Percentiles rank a stretch among this genome's conserved stretches.
These are phyloP conservation scores for Cryptotis parvus DNA, from an alignment of 2,113 vertebrate genomes.

Conservation along the genomic window DNA sequence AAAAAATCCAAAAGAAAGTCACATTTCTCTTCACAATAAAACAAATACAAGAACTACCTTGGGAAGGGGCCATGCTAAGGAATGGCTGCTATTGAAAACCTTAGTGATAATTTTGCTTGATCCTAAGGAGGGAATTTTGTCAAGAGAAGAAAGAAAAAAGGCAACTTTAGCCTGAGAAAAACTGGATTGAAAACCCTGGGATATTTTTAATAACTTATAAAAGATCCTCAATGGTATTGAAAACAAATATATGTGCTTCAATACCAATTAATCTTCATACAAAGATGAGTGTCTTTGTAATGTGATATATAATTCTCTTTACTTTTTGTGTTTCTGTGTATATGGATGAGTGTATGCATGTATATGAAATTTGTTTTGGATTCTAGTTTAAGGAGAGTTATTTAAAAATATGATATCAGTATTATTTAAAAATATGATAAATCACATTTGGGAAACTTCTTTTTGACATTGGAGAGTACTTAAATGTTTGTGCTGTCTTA, in stretches of 20 bases:
- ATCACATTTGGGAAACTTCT: neutral
- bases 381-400: neutral
- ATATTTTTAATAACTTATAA: neutral
- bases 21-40: neutral
- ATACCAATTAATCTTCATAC: neutral
- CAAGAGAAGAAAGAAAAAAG: neutral
- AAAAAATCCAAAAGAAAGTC: constrained; percentile 8
- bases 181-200: neutral
- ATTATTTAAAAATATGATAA: neutral
- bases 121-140: constrained; percentile 1
- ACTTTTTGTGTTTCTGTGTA: neutral
- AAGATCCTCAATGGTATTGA: neutral
- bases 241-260: neutral
- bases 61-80: neutral
- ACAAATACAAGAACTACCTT: neutral
- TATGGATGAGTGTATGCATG: neutral
- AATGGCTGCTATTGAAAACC: neutral
- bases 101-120: neutral
- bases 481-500: constrained; percentile 13
- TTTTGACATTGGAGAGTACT: neutral
- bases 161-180: neutral
- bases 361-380: neutral
- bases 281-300: neutral
- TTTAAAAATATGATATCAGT: neutral
- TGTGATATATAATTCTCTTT: neutral